Base-by-base conservation (phyloP, 1,140 invertebrate species). In the Nephila pilipes region DNA sequence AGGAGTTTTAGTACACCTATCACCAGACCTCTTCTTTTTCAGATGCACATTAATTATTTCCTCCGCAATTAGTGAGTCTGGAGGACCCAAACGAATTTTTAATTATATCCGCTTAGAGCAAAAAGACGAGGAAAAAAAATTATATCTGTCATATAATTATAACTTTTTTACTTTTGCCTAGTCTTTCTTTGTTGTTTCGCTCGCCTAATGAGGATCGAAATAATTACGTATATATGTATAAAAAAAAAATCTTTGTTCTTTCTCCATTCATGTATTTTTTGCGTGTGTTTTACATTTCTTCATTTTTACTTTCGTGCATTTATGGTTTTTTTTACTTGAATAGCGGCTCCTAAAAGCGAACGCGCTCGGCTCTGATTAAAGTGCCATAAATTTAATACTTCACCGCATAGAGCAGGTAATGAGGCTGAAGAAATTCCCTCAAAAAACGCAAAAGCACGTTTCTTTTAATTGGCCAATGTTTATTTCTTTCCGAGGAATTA, bases 41-140 rank as follows among this genome's bases (percentile, higher is more conserved):
- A 29, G 87, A 89, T 38, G 46, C 22, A 25, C 38, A 75, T 89
- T 89, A 89, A 89, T 89, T 89, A 89, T 89, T 79, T 79, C 69
- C 69, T 79, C 16, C 63, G 65, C 65, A 89, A 89, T 89, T 89
- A 89, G 46, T 36, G 22, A 60, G 46, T 20, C 38, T 55, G 46
- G 22, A 32, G 54, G 79, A 20, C 87, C n/a, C 38, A 89, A 89
- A 79, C 25, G 63, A 38, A 89, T 89, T 89, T 79, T 89, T 89
- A 89, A 89, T 89, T 89, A 89, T 65, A 89, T 79, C 63, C 87
- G 87, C 85, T 89, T 29, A 10, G 12, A n/a, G 25, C 18, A 29
- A 5, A 38, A 46, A 25, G 29, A 25, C 29, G 29, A 32, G 65
- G 14, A 16, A 5, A 25, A 32, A 87, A 38, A 87, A 65, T 12